Base-by-base conservation (phyloP, 1,140 invertebrate genomes). In the Euborellia annulipes region DNA sequence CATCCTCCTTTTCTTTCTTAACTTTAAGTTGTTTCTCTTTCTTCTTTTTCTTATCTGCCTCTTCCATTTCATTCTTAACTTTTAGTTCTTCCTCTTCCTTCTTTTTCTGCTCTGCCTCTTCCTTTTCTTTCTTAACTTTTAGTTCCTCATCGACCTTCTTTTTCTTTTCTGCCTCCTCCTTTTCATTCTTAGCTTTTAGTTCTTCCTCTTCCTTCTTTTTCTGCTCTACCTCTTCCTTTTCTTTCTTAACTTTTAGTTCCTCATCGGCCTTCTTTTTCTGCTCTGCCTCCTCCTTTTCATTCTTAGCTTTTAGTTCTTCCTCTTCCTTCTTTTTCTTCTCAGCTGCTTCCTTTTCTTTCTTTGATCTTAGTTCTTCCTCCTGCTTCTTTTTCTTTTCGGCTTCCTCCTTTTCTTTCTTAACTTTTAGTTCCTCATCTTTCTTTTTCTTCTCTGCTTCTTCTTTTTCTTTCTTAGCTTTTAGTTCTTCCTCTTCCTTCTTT, bases 381-480 rank as follows among this genome's bases (percentile, higher is more conserved):
- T 49, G 42, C 42, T 32, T 30, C 47, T 50, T 50, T 45, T 43
- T 39, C 47, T 50, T 45, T 38, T 53, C 46, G 43, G 37, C 46
- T 48, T 52, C 41, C 51, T 57, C 48, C 49, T 54, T 49, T 16
- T 37, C 49, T 54, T 54, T 50, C 41, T 49, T 50, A 19, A 48
- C 45, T 34, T 44, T 49, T 49, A 52, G 48, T 27, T 54, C 42
- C 50, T 50, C 48, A 46, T 50, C 46, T 38, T 53, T 45, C 51
- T 58, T 43, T 40, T 47, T 46, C 46, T 50, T 50, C 48, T 51
- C 41, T 50, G 54, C 51, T 46, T 52, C 48, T 51, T 57, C 46
- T 48, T 53, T 52, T 38, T 54, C 36, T 41, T 42, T 37, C 45
- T 45, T 38, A 41, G 45, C 38, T 43, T 55, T 36, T 30, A 42